These are phyloP conservation scores for Eublepharis macularius DNA, from an alignment of 2,113 vertebrate genomes.

Conservation along the genomic window DNA sequence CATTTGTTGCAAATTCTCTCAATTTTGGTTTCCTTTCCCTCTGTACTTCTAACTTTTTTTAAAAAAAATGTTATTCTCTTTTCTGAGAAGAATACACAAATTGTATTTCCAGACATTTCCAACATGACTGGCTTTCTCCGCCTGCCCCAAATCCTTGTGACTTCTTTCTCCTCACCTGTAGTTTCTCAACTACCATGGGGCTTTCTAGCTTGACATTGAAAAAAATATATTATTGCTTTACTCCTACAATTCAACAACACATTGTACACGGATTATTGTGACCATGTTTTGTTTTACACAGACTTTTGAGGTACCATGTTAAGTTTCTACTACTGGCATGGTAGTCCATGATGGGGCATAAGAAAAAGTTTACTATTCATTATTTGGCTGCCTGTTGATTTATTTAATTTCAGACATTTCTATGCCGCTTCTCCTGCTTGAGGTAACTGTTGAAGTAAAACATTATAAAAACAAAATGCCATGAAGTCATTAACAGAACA, in stretches of 20 bases:
- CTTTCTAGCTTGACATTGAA: not conserved
- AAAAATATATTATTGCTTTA: not conserved
- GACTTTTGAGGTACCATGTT: not conserved
- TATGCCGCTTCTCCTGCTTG: too few species aligned
- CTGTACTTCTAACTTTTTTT: not conserved
- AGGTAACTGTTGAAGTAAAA: too few species aligned
- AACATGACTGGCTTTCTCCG: not conserved
- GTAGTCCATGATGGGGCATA: too few species aligned
- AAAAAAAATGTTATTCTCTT: not conserved
- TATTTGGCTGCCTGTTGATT: too few species aligned
- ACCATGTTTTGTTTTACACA: not conserved
- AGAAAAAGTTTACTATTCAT: not conserved
- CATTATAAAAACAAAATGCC: too few species aligned
- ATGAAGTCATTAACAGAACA: too few species aligned
- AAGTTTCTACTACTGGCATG: not conserved
- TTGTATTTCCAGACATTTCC: not conserved
- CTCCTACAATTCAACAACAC: not conserved
- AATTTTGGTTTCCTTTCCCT: not conserved
- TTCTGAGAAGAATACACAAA: not conserved
- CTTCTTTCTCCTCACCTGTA: not conserved
- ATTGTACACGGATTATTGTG: not conserved
- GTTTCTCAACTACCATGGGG: not conserved
- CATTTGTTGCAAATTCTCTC: not conserved
- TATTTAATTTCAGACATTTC: too few species aligned
- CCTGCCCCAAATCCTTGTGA: too few species aligned